These are phyloP conservation scores for Noctilio leporinus DNA, from an alignment of 2,113 vertebrate genomes.

Conservation along the genomic window DNA sequence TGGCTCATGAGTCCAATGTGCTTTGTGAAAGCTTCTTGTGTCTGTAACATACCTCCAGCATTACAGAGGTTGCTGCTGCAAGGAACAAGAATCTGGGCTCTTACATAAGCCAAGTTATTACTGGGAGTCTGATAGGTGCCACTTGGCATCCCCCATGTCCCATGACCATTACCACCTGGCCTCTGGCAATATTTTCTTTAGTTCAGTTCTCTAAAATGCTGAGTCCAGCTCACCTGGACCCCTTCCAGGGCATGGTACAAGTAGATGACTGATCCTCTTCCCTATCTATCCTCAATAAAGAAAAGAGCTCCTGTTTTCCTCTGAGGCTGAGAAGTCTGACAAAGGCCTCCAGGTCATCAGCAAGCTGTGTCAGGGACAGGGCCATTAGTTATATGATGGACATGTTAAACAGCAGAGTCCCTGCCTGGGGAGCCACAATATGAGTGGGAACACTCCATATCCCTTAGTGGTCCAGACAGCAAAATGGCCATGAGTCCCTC, in stretches of 20 bases:
- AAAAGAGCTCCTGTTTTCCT: conserved; percentile 10
- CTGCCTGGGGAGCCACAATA: not conserved
- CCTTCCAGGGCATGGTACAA: not conserved
- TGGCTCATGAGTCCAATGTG: not conserved
- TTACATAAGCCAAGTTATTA: not conserved
- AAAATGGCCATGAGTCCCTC: not conserved
- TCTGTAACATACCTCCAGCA: not conserved
- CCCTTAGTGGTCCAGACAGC: not conserved
- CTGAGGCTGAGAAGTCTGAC: conserved; percentile 64
- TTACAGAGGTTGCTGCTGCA: not conserved
- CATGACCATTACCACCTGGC: not conserved
- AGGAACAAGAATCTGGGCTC: not conserved
- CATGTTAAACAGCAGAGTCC: not conserved
- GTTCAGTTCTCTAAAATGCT: not conserved
- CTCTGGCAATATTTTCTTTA: not conserved
- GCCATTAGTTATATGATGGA: not conserved
- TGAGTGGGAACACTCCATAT: not conserved
- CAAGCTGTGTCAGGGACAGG: not conserved
- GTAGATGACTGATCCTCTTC: not conserved
- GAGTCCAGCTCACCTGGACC: not conserved
- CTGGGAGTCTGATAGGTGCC: not conserved
- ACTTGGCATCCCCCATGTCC: not conserved
- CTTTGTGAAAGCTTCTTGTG: not conserved
- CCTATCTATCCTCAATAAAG: not conserved
- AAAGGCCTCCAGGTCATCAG: conserved; percentile 49